Evolutionary conservation across 1,140 invertebrate genomes (phyloP).

Genomic region (Lysiphlebus fabarum): DNA sequence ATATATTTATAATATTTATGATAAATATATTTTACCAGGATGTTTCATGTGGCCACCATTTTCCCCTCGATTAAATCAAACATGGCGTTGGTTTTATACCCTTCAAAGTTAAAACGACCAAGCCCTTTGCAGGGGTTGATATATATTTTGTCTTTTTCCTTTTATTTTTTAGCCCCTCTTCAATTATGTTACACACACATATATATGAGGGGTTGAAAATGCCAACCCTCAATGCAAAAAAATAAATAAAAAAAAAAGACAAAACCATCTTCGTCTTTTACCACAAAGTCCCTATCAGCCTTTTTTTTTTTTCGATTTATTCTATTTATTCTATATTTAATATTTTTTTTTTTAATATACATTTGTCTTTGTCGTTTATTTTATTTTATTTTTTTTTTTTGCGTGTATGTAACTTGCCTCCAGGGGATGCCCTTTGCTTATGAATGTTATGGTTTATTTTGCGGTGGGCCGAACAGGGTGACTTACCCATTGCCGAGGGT

Average conservation of each 20-base stretch:
- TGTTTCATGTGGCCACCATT: slow-evolving; percentile 44
- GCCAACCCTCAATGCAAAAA: neutral
- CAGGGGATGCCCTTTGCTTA: slow-evolving; percentile 24
- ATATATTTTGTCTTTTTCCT: slow-evolving; percentile 1
- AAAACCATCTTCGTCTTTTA: slow-evolving; percentile 43
- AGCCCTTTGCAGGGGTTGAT: slow-evolving; percentile 4
- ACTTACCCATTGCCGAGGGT: slow-evolving; percentile 5
- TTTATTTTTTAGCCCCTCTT: slow-evolving; percentile 28
- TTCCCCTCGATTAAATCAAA: slow-evolving; percentile 52
- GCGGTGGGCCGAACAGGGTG: slow-evolving; percentile 18
- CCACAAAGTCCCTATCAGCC: slow-evolving; percentile 34
- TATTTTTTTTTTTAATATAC: no score
- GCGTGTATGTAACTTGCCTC: neutral
- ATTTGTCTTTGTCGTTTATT: slow-evolving; percentile 22
- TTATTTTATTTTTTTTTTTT: no score
- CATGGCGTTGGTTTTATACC: slow-evolving; percentile 42
- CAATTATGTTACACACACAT: slow-evolving; percentile 40
- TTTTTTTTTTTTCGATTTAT: slow-evolving; percentile 18
- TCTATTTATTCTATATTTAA: slow-evolving; percentile 10
- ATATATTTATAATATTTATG: neutral
- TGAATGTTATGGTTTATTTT: slow-evolving; percentile 34
- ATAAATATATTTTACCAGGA: slow-evolving; percentile 17
- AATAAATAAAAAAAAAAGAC: neutral
- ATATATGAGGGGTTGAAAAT: slow-evolving; percentile 21
- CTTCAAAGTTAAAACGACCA: neutral